Evolutionary conservation across 2,797 vertebrate genomes (phyloP), one percentile per base, ranked within the genome.

Genomic region (Gorsachius magnificus): DNA sequence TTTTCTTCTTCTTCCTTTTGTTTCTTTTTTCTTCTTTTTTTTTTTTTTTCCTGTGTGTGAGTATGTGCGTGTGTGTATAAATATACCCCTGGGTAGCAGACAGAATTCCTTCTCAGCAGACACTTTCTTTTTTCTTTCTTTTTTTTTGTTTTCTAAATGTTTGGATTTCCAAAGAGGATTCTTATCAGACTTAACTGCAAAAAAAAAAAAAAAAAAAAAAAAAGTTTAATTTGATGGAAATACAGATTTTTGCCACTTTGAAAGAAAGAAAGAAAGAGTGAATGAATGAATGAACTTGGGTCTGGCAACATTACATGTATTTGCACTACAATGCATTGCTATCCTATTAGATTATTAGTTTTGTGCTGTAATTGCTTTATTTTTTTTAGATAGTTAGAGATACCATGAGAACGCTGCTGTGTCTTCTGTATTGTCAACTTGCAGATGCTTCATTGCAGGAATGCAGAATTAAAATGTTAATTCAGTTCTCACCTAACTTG

Each of bases 381-480:
- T 97, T 94, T 87, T 88, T 96, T 96, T 91, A 96, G 94, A 96
- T 90, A 89, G 94, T 89, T 90, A 97, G 97, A 97, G 95, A 95
- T 98, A 98, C 98, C 98, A 98, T 99, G 97, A 99, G 97, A 98
- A 98, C 98, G 99, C 98, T 98, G 98, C 98, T 98, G 95, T 98
- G 98, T 98, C 98, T 98, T 99, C 98, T 99, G 98, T 99, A 99
- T 99, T 99, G 99, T 99, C 99, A 99, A 99, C 99, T 99, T 99
- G 99, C 99, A 99, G 98, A 99, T 99, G 98, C 99, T 98, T 98
- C 85, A 87, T 98, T 97, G 90, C 98, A 98, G 97, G 97, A 99
- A 98, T 98, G 98, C 97, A 96, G 87, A 97, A 98, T 97, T 97
- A 97, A 98, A 98, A 95, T 96, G 96, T 97, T 94, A 96, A 97